A percentile compares a stretch with the other conserved stretches of the same genome.
Conservation (phyloP, 2,888 invertebrate species). For the Troglohyphantes excavatus region DNA sequence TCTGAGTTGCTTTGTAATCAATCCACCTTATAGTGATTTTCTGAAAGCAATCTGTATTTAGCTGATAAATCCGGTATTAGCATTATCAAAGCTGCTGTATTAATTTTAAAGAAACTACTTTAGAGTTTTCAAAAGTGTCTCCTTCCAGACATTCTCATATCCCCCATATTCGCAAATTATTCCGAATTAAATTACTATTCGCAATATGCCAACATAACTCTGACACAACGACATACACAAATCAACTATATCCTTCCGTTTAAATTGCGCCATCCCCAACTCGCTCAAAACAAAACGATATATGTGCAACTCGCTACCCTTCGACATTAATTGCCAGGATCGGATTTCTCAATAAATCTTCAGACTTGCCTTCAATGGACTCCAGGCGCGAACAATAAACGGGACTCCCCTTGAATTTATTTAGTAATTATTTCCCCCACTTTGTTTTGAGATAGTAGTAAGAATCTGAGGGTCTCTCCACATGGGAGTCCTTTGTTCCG, state of each 20-base stretch:
- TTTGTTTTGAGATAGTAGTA: conserved; percentile 36
- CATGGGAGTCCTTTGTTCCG: conserved; percentile 40
- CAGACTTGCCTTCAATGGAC: conserved; percentile 15
- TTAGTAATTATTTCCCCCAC: conserved; percentile 49
- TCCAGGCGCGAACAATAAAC: conserved; percentile 42
- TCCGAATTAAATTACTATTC: too few species aligned
- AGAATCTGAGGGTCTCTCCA: background rate
- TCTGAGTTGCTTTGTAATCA: too few species aligned
- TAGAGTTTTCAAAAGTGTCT: too few species aligned
- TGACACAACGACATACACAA: too few species aligned
- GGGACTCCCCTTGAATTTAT: conserved; percentile 38
- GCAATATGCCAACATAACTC: too few species aligned
- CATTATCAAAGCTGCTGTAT: too few species aligned
- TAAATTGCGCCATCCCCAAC: background rate
- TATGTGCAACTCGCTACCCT: background rate
- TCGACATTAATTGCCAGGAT: conserved; percentile 15
- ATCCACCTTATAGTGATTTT: too few species aligned
- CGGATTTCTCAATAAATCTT: conserved; percentile 21
- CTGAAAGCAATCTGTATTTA: too few species aligned
- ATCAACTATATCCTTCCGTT: background rate
- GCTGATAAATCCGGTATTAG: too few species aligned
- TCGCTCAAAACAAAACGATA: conserved; percentile 4
- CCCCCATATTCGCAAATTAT: too few species aligned
- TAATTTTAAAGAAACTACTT: too few species aligned
- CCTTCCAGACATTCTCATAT: too few species aligned